These are phyloP conservation scores for Tupiocoris notatus DNA, from an alignment of 2,888 invertebrate genomes.

Conservation along the genomic window DNA sequence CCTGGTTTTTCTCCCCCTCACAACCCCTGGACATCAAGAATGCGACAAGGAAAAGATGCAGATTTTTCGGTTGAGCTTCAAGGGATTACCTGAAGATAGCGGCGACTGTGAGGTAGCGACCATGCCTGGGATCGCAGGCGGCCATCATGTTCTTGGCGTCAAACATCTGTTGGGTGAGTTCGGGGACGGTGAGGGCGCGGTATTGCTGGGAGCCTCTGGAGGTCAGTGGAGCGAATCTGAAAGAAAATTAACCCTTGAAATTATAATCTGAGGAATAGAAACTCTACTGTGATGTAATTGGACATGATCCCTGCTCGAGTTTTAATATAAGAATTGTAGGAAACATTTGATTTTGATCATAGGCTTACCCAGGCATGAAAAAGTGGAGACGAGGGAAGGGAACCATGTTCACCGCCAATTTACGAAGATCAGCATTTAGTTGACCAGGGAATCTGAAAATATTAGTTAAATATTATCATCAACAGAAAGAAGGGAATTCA, in stretches of 20 bases:
- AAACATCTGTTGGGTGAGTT: constrained; percentile 64
- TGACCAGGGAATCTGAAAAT: constrained; percentile 63
- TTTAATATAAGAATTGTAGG: neutral
- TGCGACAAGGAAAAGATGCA: neutral
- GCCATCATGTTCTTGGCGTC: constrained; percentile 67
- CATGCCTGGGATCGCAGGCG: constrained; percentile 62
- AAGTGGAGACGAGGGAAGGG: constrained; percentile 66
- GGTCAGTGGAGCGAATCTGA: constrained; percentile 63
- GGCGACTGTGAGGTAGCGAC: constrained; percentile 77
- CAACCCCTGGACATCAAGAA: no score
- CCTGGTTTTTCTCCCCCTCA: no score
- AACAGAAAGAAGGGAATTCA: neutral
- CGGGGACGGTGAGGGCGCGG: constrained; percentile 59
- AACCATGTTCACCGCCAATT: constrained; percentile 68
- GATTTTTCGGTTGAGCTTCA: no score
- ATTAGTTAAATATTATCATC: neutral
- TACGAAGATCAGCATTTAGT: constrained; percentile 66
- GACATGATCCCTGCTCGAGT: neutral
- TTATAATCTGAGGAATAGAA: no score
- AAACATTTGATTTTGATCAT: neutral
- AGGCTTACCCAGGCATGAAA: constrained; percentile 60
- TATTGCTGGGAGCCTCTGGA: constrained; percentile 62
- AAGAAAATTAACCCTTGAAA: no score
- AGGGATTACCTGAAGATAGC: constrained; percentile 63
- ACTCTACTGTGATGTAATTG: no score